These are phyloP conservation scores for Agonopterix arenella DNA, from an alignment of 2,888 invertebrate genomes.

Conservation along the genomic window DNA sequence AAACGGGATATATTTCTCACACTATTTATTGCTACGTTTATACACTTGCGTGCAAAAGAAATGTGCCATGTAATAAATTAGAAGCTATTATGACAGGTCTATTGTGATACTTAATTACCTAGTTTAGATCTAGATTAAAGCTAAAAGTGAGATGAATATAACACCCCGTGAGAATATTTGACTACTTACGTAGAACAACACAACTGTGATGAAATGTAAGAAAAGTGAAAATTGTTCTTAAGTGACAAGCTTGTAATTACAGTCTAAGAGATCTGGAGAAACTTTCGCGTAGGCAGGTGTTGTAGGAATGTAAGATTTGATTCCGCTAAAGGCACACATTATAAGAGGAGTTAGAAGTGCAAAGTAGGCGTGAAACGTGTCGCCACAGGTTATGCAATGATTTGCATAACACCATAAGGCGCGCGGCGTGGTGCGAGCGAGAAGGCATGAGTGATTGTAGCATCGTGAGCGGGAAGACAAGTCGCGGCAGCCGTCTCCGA, in stretches of 20 bases:
- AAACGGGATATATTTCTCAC: slow-evolving; percentile 2
- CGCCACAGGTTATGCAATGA: too few relatives aligned
- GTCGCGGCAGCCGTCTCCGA: too few relatives aligned
- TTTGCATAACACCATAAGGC: too few relatives aligned
- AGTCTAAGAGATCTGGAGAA: slow-evolving; percentile 14
- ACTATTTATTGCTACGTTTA: not conserved
- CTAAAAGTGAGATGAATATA: slow-evolving; percentile 29
- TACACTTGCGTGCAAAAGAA: slow-evolving; percentile 5
- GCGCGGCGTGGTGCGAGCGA: too few relatives aligned
- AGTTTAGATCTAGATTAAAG: slow-evolving; percentile 15
- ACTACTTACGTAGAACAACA: slow-evolving; percentile 22
- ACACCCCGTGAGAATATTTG: slow-evolving; percentile 35
- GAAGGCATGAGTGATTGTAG: too few relatives aligned
- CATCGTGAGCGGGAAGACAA: too few relatives aligned
- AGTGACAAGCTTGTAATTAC: slow-evolving; percentile 20
- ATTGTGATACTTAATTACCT: slow-evolving; percentile 10
- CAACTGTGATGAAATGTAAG: slow-evolving; percentile 29
- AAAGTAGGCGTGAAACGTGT: too few relatives aligned
- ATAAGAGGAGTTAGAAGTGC: too few relatives aligned
- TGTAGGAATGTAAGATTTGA: too few relatives aligned
- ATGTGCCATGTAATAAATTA: slow-evolving; percentile 8
- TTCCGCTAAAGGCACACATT: too few relatives aligned
- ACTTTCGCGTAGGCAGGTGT: slow-evolving; percentile 5
- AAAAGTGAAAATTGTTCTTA: slow-evolving; percentile 37
- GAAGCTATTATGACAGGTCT: slow-evolving; percentile 4